These are phyloP conservation scores for Nyctereutes procyonoides DNA, from an alignment of 2,113 vertebrate species.

Conservation along the genomic window DNA sequence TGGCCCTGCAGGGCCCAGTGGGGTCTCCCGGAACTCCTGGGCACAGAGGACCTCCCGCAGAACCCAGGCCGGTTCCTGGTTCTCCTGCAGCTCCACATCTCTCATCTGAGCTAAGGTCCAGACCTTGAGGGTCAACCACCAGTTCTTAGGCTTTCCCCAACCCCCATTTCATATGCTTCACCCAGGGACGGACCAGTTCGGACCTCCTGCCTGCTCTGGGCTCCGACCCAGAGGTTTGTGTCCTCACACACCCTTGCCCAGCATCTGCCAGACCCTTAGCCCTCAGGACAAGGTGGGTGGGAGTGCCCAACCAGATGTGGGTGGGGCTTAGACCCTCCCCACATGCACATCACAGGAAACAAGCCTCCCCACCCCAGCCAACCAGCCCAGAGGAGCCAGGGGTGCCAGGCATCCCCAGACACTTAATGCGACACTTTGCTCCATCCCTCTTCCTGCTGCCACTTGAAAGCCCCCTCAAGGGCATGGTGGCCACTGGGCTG, in stretches of 20 bases:
- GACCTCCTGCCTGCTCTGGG: neutral
- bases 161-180: neutral
- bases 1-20: neutral
- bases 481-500: neutral
- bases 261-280: neutral
- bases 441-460: neutral
- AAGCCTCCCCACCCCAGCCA: neutral
- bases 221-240: neutral
- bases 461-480: neutral
- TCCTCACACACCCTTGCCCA: neutral
- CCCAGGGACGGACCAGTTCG: neutral
- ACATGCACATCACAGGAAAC: neutral
- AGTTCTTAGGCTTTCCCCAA: too few relatives aligned
- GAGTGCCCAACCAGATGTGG: neutral
- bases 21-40: neutral
- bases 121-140: accelerated
- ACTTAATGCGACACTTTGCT: neutral
- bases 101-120: neutral
- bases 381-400: neutral
- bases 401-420: neutral
- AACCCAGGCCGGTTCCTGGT: too few relatives aligned
- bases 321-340: neutral
- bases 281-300: neutral
- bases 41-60: neutral
- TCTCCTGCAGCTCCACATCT: neutral